Evolutionary conservation across 2,888 invertebrate species (phyloP).

Genomic region (Sabatieria punctata): DNA sequence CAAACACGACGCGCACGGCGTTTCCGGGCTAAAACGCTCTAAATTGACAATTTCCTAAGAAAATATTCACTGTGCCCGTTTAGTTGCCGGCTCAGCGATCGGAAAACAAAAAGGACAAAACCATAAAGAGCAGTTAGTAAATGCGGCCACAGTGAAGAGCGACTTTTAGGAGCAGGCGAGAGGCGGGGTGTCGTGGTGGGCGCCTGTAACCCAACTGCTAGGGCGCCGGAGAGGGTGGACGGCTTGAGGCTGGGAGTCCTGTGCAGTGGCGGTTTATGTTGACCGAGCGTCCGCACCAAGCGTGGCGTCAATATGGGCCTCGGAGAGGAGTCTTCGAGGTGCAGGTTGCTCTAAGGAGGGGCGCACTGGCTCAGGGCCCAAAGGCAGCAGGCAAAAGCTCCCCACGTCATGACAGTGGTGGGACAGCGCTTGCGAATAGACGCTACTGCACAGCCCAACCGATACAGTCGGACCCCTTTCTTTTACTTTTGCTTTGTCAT

Average conservation of each 20-base stretch:
- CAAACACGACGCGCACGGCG: too few species aligned
- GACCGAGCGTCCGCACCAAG: slow-evolving; percentile 81
- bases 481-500: too few species aligned
- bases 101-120: too few species aligned
- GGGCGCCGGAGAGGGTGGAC: slow-evolving; percentile 77
- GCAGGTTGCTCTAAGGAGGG: slow-evolving; percentile 93
- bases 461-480: slow-evolving; percentile 56
- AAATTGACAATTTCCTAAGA: too few species aligned
- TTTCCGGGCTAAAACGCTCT: too few species aligned
- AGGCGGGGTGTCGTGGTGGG: slow-evolving; percentile 79
- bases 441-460: slow-evolving; percentile 56
- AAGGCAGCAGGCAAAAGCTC: slow-evolving; percentile 98
- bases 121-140: too few species aligned
- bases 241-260: slow-evolving; percentile 74
- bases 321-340: slow-evolving; percentile 60
- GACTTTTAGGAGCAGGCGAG: too few species aligned
- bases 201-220: slow-evolving; percentile 96
- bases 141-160: too few species aligned
- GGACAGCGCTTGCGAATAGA: slow-evolving; percentile 94
- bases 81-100: too few species aligned
- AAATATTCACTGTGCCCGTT: too few species aligned
- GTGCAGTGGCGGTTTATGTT: slow-evolving; percentile 49
- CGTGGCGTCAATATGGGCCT: slow-evolving; percentile 86
- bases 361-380: slow-evolving; percentile 96
- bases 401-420: slow-evolving; percentile 92